Conservation (phyloP, 2,888 invertebrate genomes). For the Crioceris asparagi region DNA sequence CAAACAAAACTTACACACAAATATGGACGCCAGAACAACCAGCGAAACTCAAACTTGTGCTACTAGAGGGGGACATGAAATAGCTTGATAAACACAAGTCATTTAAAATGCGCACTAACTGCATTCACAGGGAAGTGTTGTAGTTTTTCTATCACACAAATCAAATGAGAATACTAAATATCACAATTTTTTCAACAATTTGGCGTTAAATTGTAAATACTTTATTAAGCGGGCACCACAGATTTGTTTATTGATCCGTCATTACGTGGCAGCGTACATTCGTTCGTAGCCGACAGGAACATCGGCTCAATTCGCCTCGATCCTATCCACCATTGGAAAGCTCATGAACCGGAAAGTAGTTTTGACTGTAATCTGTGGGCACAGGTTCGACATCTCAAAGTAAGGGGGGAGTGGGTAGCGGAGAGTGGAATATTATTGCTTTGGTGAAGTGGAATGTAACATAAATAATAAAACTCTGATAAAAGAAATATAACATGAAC, state of each 20-base stretch:
- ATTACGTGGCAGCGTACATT: constrained; percentile 35
- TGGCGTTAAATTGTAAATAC: constrained; percentile 40
- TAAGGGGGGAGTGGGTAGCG: too few relatives aligned
- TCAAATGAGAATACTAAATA: constrained; percentile 38
- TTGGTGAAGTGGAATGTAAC: too few relatives aligned
- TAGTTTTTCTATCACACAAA: constrained; percentile 31
- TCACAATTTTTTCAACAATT: constrained; percentile 38
- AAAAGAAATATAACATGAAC: too few relatives aligned
- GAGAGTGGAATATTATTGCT: too few relatives aligned
- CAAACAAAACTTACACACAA: constrained; percentile 34
- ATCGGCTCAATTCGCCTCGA: constrained; percentile 20
- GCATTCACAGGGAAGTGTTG: constrained; percentile 25
- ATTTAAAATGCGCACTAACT: constrained; percentile 17
- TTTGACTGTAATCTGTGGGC: too few relatives aligned
- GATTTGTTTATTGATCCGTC: constrained; percentile 37
- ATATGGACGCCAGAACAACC: constrained; percentile 36
- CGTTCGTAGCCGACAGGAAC: constrained; percentile 19
- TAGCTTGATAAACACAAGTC: constrained; percentile 32
- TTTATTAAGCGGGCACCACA: constrained; percentile 31
- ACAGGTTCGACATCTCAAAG: too few relatives aligned
- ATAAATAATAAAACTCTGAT: too few relatives aligned
- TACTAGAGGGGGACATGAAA: constrained; percentile 29
- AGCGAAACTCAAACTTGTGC: constrained; percentile 27
- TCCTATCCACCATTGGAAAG: constrained; percentile 26
- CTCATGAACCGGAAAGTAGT: constrained; percentile 24